Base-by-base conservation (phyloP, 2,888 invertebrate species). In the Cephus nigrinus region DNA sequence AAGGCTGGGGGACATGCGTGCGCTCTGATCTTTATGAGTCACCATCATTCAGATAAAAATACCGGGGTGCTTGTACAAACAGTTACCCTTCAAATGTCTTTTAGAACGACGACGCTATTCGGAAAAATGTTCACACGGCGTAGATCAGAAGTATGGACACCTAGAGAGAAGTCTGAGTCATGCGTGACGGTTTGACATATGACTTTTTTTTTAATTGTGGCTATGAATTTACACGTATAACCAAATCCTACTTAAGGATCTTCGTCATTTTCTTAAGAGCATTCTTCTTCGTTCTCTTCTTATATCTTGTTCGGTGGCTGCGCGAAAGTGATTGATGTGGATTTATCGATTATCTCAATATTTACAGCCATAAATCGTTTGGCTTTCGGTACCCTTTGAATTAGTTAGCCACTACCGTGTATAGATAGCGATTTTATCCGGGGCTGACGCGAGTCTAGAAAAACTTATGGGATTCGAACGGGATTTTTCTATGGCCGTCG, bases 31-130 rank as follows among this genome's bases (percentile, higher is more conserved):
- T 87, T 85, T 85, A 84, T 89, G 89, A 89, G 86, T 89, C 89
- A 89, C 80, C 84, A 79, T 86, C 85, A 83, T 86, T 86, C 85
- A 85, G 87, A 89, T 87, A 88, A 88, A 89, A 89, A 86, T 88
- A 88, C 86, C 87, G 84, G 84, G 85, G 82, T 82, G 87, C 87
- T 87, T 88, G 86, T 88, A 86, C 85, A 89, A 89, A 88, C 87
- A 88, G 86, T 85, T 84, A 86, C 86, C 87, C 86, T 86, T 83
- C 83, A 84, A 83, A 79, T 85, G 84, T 86, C 86, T 86, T 84
- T 84, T 82, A 79, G 80, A 79, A 76, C 84, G 81, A 81, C 82
- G 82, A 80, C 81, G 78, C 80, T 82, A 82, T 71, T 71, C 12
- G 78, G 82, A 83, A 81, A 83, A 86, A 55, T 55, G 86, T 85